Conservation (phyloP, 2,113 vertebrate genomes). For the Microcebus ravelobensis region DNA sequence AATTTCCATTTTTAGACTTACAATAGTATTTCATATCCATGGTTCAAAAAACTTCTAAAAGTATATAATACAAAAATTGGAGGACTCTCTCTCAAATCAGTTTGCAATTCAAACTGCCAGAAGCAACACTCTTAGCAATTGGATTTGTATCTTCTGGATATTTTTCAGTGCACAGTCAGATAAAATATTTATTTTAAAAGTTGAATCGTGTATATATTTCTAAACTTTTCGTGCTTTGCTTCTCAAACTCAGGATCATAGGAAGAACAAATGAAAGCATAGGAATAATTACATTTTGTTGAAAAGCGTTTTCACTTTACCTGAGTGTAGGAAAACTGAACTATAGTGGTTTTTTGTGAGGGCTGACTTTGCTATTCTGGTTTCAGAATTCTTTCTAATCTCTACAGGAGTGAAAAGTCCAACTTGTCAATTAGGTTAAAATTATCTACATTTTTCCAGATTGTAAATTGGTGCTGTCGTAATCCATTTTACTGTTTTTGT, state of each 20-base stretch:
- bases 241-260: neutral
- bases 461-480: slow-evolving; percentile 5
- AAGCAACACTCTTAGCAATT: neutral
- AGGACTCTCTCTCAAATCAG: neutral
- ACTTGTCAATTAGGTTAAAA: slow-evolving; percentile 27
- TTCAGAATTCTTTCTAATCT: neutral
- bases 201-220: neutral
- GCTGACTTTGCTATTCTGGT: neutral
- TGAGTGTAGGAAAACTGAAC: neutral
- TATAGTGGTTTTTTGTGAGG: neutral
- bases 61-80: neutral
- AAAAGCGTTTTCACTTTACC: neutral
- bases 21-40: neutral
- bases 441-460: slow-evolving; percentile 13
- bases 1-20: slow-evolving; percentile 8
- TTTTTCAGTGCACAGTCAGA: slow-evolving; percentile 11
- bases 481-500: slow-evolving; percentile 50
- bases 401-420: neutral
- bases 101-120: neutral
- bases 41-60: neutral
- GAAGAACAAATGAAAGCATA: neutral
- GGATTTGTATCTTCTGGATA: neutral
- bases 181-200: slow-evolving; percentile 30
- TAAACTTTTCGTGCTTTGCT: neutral
- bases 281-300: neutral